Evolutionary conservation across 1,140 invertebrate genomes (phyloP).

Genomic region (Brachionus rotundiformis): DNA sequence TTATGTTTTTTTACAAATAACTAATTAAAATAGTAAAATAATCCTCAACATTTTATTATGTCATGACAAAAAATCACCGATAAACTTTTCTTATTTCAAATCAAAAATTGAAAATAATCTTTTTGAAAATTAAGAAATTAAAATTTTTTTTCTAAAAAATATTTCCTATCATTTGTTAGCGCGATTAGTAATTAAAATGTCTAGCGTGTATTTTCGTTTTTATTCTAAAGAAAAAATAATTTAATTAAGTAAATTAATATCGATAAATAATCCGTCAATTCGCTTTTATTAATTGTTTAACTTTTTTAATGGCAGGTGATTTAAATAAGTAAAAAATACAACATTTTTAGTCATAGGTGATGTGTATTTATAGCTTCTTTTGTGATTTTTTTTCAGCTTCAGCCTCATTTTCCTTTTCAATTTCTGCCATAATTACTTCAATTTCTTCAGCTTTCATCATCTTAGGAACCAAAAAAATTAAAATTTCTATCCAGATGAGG

Average conservation of each 20-base stretch:
- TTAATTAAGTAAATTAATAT: constrained; percentile 14
- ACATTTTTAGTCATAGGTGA: not conserved
- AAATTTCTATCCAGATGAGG: not conserved
- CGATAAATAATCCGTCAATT: constrained; percentile 40
- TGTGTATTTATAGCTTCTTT: constrained; percentile 4
- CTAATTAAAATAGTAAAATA: too few relatives aligned
- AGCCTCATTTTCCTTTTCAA: constrained; percentile 96
- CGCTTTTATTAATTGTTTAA: not conserved
- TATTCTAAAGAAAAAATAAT: constrained; percentile 9
- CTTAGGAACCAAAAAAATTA: constrained; percentile 59
- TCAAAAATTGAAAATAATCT: too few relatives aligned
- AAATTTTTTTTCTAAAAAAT: too few relatives aligned
- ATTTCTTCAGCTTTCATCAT: constrained; percentile 88
- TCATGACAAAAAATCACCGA: too few relatives aligned
- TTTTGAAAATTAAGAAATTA: too few relatives aligned
- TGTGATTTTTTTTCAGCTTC: constrained; percentile 73
- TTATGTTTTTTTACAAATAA: too few relatives aligned
- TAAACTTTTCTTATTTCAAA: too few relatives aligned
- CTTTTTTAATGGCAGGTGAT: constrained; percentile 22
- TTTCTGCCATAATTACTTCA: constrained; percentile 85
- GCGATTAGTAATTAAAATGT: too few relatives aligned
- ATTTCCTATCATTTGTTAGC: too few relatives aligned
- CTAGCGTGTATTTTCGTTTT: not conserved
- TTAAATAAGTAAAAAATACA: constrained; percentile 20
- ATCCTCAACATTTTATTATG: too few relatives aligned